A percentile compares a stretch with the other conserved stretches of the same genome.
Conservation (phyloP, 2,888 invertebrate genomes). For the Leucophenga maculata region DNA sequence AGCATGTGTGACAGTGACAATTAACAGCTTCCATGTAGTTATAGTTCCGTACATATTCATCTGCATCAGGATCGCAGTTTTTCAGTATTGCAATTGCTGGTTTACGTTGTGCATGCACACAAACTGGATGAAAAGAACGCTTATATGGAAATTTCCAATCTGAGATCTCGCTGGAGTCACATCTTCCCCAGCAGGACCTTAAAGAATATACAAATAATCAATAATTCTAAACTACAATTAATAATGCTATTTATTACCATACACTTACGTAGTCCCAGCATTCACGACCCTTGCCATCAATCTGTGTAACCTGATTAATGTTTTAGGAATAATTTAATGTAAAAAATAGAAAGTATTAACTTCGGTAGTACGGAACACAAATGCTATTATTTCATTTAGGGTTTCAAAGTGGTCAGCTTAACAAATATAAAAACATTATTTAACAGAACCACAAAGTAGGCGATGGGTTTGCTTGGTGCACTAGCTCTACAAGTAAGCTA, state of each 20-base stretch:
- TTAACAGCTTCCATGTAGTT: slow-evolving; percentile 85
- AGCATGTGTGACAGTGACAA: slow-evolving; percentile 83
- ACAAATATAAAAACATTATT: too few species aligned
- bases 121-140: slow-evolving; percentile 88
- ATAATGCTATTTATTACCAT: slow-evolving; percentile 59
- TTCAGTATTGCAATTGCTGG: slow-evolving; percentile 78
- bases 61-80: slow-evolving; percentile 83
- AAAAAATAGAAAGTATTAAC: too few species aligned
- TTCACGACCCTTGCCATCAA: slow-evolving; percentile 74
- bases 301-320: slow-evolving; percentile 73
- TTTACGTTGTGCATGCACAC: slow-evolving; percentile 81
- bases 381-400: too few species aligned
- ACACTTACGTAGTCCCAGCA: slow-evolving; percentile 85
- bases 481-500: too few species aligned
- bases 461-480: too few species aligned
- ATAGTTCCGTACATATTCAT: slow-evolving; percentile 75
- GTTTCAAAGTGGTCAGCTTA: too few species aligned
- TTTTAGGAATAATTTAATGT: too few species aligned
- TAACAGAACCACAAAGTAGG: too few species aligned
- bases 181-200: slow-evolving; percentile 84
- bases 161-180: slow-evolving; percentile 88
- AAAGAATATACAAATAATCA: too few species aligned
- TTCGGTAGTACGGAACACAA: too few species aligned
- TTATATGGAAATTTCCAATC: slow-evolving; percentile 93
- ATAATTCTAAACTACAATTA: too few species aligned